Percentiles rank a stretch among this genome's conserved stretches.
These are phyloP conservation scores for Lonchura striata DNA, from an alignment of 2,113 vertebrate genomes.

Conservation along the genomic window DNA sequence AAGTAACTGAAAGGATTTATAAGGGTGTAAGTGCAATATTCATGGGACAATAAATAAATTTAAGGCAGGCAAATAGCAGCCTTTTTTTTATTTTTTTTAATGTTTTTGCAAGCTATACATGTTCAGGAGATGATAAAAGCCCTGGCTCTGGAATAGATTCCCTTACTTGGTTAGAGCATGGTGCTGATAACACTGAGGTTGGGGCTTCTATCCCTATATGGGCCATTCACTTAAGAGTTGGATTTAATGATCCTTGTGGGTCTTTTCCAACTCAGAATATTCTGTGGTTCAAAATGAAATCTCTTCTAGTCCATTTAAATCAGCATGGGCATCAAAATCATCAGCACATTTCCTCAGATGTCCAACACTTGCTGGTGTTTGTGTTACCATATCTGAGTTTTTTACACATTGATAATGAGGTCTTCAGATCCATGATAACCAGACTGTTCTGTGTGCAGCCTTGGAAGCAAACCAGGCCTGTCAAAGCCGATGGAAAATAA, in stretches of 20 bases:
- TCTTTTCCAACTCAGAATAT: not conserved
- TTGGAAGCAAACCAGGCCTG: slow-evolving; percentile 43
- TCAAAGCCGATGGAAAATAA: slow-evolving; percentile 43
- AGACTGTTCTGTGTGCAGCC: slow-evolving; percentile 1
- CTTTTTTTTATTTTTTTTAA: not conserved
- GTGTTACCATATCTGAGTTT: not conserved
- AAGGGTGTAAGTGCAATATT: not conserved
- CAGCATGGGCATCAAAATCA: not conserved
- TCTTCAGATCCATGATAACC: not conserved
- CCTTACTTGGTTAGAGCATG: not conserved
- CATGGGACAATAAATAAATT: not conserved
- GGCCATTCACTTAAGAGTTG: not conserved
- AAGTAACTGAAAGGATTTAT: not conserved
- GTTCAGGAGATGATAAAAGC: not conserved
- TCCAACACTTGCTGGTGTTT: slow-evolving; percentile 22
- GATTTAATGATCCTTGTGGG: not conserved
- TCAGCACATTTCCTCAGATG: not conserved
- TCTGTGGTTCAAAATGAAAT: not conserved
- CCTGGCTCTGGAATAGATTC: not conserved
- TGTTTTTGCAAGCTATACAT: not conserved
- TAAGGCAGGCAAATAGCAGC: not conserved
- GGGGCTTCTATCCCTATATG: not conserved
- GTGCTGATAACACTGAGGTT: not conserved
- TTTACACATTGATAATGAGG: slow-evolving; percentile 33
- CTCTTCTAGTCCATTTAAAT: not conserved